These are phyloP conservation scores for Heliconius ethilla DNA, from an alignment of 2,888 invertebrate species.

Conservation along the genomic window DNA sequence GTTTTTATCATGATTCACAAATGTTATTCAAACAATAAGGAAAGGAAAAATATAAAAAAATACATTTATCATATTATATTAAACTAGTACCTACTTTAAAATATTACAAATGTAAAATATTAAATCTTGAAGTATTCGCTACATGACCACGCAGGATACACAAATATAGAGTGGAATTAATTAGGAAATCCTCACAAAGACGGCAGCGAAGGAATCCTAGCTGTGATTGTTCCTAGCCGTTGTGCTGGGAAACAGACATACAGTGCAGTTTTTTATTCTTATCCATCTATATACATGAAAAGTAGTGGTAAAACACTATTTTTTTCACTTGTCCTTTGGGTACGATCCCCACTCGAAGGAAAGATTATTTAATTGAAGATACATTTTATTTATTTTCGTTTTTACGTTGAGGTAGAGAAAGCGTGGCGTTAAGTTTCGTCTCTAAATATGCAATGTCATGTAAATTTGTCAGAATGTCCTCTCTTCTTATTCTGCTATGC, in stretches of 20 bases:
- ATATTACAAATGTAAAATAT: not conserved
- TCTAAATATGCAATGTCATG: not conserved
- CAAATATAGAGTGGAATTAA: slow-evolving; percentile 7
- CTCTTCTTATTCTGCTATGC: not conserved
- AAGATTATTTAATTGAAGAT: not conserved
- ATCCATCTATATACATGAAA: not conserved
- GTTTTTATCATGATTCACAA: not conserved
- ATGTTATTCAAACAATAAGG: not conserved
- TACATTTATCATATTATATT: not conserved
- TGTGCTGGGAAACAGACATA: not conserved
- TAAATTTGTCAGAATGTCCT: not conserved
- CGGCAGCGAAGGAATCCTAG: not conserved
- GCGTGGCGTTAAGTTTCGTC: too few species aligned
- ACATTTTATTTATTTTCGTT: too few species aligned
- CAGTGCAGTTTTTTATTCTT: not conserved
- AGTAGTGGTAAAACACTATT: not conserved
- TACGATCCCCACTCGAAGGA: not conserved
- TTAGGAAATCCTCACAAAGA: slow-evolving; percentile 15
- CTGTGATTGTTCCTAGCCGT: slow-evolving; percentile 1
- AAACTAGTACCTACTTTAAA: not conserved
- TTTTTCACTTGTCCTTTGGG: not conserved
- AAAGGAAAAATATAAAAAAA: not conserved
- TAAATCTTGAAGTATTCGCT: not conserved
- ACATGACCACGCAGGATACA: slow-evolving; percentile 5
- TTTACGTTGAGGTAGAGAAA: too few species aligned